phyloP scores from a whole-genome alignment of 2,888 invertebrate genomes.

The Lasioglossum leucozonium region DNA sequence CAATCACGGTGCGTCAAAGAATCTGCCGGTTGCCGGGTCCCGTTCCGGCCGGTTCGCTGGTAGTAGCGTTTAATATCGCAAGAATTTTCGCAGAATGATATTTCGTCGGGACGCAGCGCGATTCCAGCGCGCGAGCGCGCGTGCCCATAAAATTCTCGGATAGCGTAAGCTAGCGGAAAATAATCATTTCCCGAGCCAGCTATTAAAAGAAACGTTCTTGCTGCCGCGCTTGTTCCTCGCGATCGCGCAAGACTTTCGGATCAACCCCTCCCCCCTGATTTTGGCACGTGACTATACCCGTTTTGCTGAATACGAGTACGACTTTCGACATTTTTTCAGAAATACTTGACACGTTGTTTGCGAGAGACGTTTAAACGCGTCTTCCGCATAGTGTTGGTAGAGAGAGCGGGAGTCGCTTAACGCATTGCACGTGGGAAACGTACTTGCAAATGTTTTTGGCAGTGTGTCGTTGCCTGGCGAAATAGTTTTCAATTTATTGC shows the following conservation, averaged over 20 bases:
- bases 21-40: neutral
- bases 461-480: too few species aligned
- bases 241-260: neutral
- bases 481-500: too few species aligned
- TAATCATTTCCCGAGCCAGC: conserved; percentile 30
- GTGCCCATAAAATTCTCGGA: conserved; percentile 13
- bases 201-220: conserved; percentile 25
- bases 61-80: conserved; percentile 24
- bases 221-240: neutral
- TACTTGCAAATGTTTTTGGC: too few species aligned
- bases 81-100: conserved; percentile 22
- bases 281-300: neutral
- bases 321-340: too few species aligned
- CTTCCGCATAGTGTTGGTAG: too few species aligned
- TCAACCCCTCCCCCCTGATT: neutral
- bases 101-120: neutral
- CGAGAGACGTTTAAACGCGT: too few species aligned
- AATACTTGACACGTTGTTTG: too few species aligned
- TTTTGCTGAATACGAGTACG: too few species aligned
- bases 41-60: too few species aligned
- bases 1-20: conserved; percentile 26
- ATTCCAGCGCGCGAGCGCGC: neutral
- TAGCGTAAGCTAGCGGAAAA: conserved; percentile 26
- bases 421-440: too few species aligned
- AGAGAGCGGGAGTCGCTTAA: too few species aligned